These are phyloP conservation scores for Columba livia DNA, from an alignment of 2,113 vertebrate genomes.

Conservation along the genomic window DNA sequence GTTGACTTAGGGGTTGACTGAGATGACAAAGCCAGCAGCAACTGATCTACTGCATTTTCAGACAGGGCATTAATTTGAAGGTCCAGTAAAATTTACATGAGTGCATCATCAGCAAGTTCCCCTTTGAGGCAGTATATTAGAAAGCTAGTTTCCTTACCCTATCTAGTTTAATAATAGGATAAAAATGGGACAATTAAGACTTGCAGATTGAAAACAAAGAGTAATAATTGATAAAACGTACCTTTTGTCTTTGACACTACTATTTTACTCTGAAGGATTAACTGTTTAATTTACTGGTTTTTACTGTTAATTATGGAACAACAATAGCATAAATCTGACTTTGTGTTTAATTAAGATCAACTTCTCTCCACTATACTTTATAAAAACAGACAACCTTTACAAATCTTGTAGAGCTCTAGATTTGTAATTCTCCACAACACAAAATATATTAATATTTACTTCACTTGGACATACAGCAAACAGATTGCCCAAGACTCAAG, in stretches of 20 bases:
- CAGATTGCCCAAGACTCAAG: slow-evolving; percentile 30
- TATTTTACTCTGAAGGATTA: neutral
- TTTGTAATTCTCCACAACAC: slow-evolving; percentile 44
- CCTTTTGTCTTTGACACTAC: neutral
- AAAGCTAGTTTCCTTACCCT: neutral
- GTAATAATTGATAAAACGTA: neutral
- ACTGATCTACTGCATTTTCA: neutral
- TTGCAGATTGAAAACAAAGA: neutral
- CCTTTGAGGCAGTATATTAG: neutral
- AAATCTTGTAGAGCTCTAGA: neutral
- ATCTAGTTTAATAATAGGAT: neutral
- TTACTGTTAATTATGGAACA: slow-evolving; percentile 2
- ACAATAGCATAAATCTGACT: neutral
- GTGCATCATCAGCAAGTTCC: neutral
- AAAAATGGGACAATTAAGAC: neutral
- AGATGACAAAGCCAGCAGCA: neutral
- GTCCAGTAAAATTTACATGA: neutral
- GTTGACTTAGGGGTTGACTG: neutral
- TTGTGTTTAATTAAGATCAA: slow-evolving; percentile 35
- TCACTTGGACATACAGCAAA: slow-evolving; percentile 36
- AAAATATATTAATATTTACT: slow-evolving; percentile 59
- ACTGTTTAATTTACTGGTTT: neutral
- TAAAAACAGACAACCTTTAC: neutral
- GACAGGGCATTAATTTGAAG: neutral
- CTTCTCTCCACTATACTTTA: slow-evolving; percentile 24